Evolutionary conservation across 1,140 invertebrate genomes (phyloP).

Genomic region (Drosophila persimilis): DNA sequence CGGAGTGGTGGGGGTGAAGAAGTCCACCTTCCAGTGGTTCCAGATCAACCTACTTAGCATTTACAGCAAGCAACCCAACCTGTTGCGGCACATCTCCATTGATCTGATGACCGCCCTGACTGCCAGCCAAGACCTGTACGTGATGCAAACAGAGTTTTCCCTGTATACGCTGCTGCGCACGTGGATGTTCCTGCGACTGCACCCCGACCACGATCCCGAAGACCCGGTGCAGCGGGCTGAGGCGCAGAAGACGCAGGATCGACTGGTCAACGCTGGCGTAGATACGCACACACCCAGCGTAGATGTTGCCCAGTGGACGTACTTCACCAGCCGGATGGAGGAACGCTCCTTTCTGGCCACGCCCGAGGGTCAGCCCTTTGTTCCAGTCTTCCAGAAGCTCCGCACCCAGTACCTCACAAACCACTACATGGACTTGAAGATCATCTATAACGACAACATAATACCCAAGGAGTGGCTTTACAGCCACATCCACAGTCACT

Average conservation of each 20-base stretch:
- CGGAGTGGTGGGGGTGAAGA: conserved; percentile 86
- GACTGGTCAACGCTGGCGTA: conserved; percentile 57
- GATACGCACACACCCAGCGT: conserved; percentile 63
- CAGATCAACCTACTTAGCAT: conserved; percentile 88
- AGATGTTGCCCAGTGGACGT: conserved; percentile 70
- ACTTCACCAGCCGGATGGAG: conserved; percentile 80
- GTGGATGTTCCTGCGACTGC: conserved; percentile 86
- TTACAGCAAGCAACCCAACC: conserved; percentile 84
- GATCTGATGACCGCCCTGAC: conserved; percentile 88
- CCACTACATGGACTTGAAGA: conserved; percentile 88
- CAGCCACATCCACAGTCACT: conserved; percentile 87
- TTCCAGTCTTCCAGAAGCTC: conserved; percentile 86
- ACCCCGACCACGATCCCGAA: conserved; percentile 76
- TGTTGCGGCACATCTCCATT: conserved; percentile 86
- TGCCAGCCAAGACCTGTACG: conserved; percentile 87
- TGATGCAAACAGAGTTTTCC: conserved; percentile 92
- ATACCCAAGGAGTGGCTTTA: conserved; percentile 89
- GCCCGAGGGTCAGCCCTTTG: conserved; percentile 85
- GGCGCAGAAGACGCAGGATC: conserved; percentile 55
- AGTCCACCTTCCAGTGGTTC: conserved; percentile 88
- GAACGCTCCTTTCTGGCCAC: conserved; percentile 86
- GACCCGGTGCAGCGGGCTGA: conserved; percentile 58
- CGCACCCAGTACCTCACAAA: conserved; percentile 88
- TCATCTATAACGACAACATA: conserved; percentile 88
- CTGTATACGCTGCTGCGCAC: conserved; percentile 89